Conservation (phyloP, 2,797 vertebrate genomes). For the Pogoniulus pusillus region DNA sequence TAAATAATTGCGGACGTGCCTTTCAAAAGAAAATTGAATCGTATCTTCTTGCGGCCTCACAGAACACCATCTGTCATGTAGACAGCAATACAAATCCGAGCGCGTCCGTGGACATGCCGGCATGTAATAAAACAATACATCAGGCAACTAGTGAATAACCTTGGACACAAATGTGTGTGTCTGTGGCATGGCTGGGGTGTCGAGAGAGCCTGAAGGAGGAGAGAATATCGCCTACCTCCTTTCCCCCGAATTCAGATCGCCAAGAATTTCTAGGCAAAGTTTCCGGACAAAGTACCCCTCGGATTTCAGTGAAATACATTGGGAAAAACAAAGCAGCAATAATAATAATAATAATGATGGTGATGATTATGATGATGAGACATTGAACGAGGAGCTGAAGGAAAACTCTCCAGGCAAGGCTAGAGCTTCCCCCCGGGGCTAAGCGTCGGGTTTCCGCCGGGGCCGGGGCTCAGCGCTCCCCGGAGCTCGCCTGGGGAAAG, state of each 20-base stretch:
- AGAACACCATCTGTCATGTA: constrained; percentile 80
- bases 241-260: not conserved
- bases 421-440: not conserved
- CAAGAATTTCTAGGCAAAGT: constrained; percentile 2
- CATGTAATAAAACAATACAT: constrained; percentile 67
- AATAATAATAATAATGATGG: not conserved
- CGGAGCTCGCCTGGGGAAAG: not conserved
- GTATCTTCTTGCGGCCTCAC: constrained; percentile 61
- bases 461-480: not conserved
- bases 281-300: not conserved
- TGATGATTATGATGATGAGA: not conserved
- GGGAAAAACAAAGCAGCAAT: not conserved
- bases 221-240: not conserved
- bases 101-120: constrained; percentile 55
- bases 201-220: not conserved
- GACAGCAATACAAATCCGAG: constrained; percentile 68
- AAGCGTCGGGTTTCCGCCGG: not conserved
- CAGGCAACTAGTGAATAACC: constrained; percentile 53
- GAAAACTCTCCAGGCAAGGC: not conserved
- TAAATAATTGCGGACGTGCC: constrained; percentile 33
- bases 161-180: not conserved
- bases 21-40: constrained; percentile 70
- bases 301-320: not conserved
- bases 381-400: not conserved
- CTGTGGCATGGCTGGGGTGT: not conserved